phyloP scores from a whole-genome alignment of 35 echinoderm and acorn worm species.

The Holothuria glaberrima region DNA sequence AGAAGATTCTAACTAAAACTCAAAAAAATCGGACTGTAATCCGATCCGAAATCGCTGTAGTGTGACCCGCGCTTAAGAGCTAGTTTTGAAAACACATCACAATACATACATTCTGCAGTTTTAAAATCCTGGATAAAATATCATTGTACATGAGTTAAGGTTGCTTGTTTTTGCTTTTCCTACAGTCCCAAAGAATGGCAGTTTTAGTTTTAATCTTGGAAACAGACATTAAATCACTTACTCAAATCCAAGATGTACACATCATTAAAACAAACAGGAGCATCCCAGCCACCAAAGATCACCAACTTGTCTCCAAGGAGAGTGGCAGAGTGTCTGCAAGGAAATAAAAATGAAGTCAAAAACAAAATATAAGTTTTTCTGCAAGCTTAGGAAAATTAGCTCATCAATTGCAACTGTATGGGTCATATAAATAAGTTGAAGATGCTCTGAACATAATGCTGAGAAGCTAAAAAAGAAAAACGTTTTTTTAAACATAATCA shows the following conservation, averaged over 20 bases:
- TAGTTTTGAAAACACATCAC: not conserved
- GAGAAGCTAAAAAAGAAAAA: not conserved
- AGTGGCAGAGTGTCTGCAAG: conserved; percentile 91
- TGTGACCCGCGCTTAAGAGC: no score
- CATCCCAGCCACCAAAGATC: conserved; percentile 96
- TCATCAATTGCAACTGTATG: not conserved
- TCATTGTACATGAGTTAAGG: no score
- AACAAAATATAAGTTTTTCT: not conserved
- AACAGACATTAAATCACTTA: conserved; percentile 38
- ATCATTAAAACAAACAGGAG: conserved; percentile 87
- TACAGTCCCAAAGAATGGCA: no score
- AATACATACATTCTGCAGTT: not conserved
- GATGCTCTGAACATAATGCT: no score
- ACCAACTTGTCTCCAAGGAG: conserved; percentile 77
- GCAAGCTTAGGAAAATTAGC: not conserved
- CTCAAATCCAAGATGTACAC: conserved; percentile 82
- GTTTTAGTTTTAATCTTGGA: no score
- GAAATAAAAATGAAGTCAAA: not conserved
- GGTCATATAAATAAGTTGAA: not conserved
- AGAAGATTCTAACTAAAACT: no score
- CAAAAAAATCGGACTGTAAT: no score
- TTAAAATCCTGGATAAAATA: not conserved
- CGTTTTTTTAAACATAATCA: no score
- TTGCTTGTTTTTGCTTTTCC: no score
- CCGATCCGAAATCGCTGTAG: no score